These are phyloP conservation scores for Darevskia nairensis DNA, from an alignment of 2,797 vertebrate genomes.

Conservation along the genomic window DNA sequence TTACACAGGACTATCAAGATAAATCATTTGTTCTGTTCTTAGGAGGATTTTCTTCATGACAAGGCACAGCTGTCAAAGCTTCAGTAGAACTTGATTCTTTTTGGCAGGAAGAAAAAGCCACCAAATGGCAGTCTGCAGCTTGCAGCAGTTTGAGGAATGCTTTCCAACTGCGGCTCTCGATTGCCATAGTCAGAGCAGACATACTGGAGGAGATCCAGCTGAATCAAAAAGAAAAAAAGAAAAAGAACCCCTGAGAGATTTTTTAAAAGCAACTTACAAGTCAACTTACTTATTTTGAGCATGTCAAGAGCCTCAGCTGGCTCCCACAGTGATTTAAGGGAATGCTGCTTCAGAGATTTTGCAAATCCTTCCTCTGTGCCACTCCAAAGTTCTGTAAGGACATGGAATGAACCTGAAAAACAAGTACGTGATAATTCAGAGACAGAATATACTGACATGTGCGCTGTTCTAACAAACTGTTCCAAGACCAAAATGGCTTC, in stretches of 20 bases:
- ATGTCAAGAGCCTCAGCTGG: slow-evolving; percentile 43
- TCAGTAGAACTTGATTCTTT: slow-evolving; percentile 59
- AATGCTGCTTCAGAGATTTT: slow-evolving; percentile 43
- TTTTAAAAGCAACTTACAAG: background rate
- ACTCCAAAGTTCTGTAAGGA: slow-evolving; percentile 45
- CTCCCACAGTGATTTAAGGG: slow-evolving; percentile 49
- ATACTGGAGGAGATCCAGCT: slow-evolving; percentile 51
- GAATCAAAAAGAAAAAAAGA: slow-evolving; percentile 48
- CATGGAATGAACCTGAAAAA: slow-evolving; percentile 28
- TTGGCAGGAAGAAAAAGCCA: slow-evolving; percentile 63
- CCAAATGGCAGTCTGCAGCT: slow-evolving; percentile 55
- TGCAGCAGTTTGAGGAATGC: slow-evolving; percentile 58
- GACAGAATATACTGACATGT: slow-evolving; percentile 29
- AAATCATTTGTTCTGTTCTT: slow-evolving; percentile 57
- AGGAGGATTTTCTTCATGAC: slow-evolving; percentile 58
- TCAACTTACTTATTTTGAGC: slow-evolving; percentile 45
- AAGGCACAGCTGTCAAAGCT: slow-evolving; percentile 63
- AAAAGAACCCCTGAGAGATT: too few relatives aligned
- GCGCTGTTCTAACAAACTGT: slow-evolving; percentile 13
- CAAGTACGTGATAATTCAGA: slow-evolving; percentile 19
- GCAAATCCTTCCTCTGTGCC: slow-evolving; percentile 37
- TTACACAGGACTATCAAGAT: slow-evolving; percentile 35
- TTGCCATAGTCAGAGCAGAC: slow-evolving; percentile 55
- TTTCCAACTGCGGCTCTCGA: slow-evolving; percentile 62
- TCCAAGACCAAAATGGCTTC: slow-evolving; percentile 34